Evolutionary conservation across 2,113 vertebrate species (phyloP).

Genomic region (Shinisaurus crocodilurus): DNA sequence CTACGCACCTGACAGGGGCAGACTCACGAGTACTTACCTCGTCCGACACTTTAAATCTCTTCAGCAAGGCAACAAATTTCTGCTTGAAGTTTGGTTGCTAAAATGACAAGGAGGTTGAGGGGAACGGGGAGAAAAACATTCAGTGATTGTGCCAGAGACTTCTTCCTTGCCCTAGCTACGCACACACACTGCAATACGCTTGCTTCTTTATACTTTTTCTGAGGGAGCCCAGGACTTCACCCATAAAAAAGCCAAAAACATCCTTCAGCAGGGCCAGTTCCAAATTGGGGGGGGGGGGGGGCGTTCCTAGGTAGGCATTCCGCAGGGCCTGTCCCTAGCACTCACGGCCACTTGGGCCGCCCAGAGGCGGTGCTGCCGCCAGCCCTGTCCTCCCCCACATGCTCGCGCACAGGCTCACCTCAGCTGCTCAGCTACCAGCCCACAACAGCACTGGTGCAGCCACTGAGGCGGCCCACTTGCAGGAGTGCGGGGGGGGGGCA

Average conservation of each 20-base stretch:
- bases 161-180: neutral
- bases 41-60: slow-evolving; percentile 93
- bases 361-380: neutral
- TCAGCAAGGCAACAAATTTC: slow-evolving; percentile 94
- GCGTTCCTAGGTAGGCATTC: neutral
- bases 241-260: neutral
- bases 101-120: slow-evolving; percentile 44
- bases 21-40: slow-evolving; percentile 82
- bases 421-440: neutral
- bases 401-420: neutral
- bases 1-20: neutral
- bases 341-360: neutral
- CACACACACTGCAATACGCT: neutral
- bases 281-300: neutral
- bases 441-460: neutral
- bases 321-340: neutral
- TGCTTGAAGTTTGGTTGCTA: slow-evolving; percentile 99
- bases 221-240: neutral
- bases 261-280: neutral
- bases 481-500: neutral
- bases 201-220: neutral
- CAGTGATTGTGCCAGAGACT: neutral
- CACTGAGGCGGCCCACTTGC: neutral
- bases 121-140: neutral
- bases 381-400: neutral